Evolutionary conservation across 2,113 vertebrate genomes (phyloP), one percentile per base, ranked within the genome.

Genomic region (Tragelaphus imberbis): DNA sequence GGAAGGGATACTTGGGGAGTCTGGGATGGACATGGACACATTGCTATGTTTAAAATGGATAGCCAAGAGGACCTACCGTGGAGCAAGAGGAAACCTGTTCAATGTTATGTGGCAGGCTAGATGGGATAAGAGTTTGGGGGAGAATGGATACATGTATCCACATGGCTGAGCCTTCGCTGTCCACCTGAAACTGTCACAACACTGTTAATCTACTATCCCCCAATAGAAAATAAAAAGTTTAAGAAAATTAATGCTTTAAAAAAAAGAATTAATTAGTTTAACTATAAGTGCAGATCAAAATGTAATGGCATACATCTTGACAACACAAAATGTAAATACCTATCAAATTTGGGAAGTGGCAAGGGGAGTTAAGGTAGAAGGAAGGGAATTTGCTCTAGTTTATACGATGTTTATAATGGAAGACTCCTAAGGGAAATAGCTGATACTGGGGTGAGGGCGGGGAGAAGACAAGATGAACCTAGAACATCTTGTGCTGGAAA

Each of bases 321-420:
- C 63, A 92, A 63, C 40, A 58, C n/a, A 61, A 94, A 90, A 94
- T 88, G 25, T 36, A 49, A 55, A 75, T 59, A 75, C 6, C 30
- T 56, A 58, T 65, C 16, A 49, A 33, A 63, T 84, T 63, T 92
- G 49, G 27, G 36, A 92, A 88, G 30, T 21, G 7, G 61, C 88
- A 85, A 84, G 30, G 49, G 14, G 21, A 84, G 8, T 75, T 28
- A 40, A 30, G 14, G 44, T 63, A 75, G 47, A 92, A 94, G 30
- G 36, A 84, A 56, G 19, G 16, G 75, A 77, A 77, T 92, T 63
- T 77, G 9, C 19, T 79, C 13, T 63, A 56, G 63, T 56, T 84
- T 75, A 49, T 49, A 36, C 7, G n/a, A 71, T 82, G 88, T 96
- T 77, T 51, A 84, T 40, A 88, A 40, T 27, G 14, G 61, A 63